Evolutionary conservation across 1,140 invertebrate genomes (phyloP).

Genomic region (Limonius californicus): DNA sequence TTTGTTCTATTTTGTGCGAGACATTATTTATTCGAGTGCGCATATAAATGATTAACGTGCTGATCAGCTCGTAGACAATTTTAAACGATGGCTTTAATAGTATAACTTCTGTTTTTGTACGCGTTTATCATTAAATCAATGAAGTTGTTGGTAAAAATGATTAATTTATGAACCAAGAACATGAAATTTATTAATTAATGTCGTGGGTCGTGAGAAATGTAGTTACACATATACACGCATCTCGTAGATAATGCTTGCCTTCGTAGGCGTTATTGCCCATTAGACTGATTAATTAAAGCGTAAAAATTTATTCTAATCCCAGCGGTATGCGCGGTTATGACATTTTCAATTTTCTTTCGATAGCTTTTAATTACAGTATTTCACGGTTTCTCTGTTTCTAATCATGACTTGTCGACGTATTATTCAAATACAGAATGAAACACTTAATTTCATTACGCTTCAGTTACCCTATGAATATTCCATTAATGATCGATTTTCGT

Average conservation of each 20-base stretch:
- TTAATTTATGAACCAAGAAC: conserved; percentile 14
- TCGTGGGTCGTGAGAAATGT: background rate
- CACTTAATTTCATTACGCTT: too few relatives aligned
- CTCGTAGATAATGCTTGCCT: background rate
- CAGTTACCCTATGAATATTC: too few relatives aligned
- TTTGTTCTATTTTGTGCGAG: background rate
- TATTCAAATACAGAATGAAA: too few relatives aligned
- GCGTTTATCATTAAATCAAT: conserved; percentile 8
- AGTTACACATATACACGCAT: background rate
- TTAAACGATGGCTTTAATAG: conserved; percentile 12
- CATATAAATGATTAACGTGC: conserved; percentile 5
- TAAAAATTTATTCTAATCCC: background rate
- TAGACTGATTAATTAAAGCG: background rate
- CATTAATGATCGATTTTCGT: too few relatives aligned
- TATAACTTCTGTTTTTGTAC: conserved; percentile 11
- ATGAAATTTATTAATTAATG: conserved; percentile 11
- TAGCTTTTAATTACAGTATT: too few relatives aligned
- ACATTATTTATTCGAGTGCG: conserved; percentile 5
- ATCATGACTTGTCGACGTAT: too few relatives aligned
- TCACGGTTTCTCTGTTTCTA: too few relatives aligned
- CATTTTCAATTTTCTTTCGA: too few relatives aligned
- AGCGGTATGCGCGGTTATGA: too few relatives aligned
- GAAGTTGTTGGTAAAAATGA: conserved; percentile 8
- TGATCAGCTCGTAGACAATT: background rate
- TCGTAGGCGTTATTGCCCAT: background rate